These are phyloP conservation scores for Enteromius fasciolatus DNA, from an alignment of 2,797 vertebrate species.

Conservation along the genomic window DNA sequence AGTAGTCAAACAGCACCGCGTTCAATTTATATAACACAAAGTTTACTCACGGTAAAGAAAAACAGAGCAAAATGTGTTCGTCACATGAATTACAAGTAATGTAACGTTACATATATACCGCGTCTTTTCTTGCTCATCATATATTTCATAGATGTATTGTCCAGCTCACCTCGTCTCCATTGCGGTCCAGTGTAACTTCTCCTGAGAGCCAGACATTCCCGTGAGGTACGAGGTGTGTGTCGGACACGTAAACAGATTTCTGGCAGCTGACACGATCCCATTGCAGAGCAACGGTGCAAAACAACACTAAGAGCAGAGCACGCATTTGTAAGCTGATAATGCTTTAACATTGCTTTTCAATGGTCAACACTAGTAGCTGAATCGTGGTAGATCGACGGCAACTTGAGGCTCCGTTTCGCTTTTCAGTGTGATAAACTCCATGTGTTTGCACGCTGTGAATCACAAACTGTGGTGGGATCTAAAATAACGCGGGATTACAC, in stretches of 20 bases:
- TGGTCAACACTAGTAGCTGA: neutral
- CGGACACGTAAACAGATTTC: neutral
- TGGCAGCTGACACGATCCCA: constrained; percentile 37
- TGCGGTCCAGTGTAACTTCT: constrained; percentile 42
- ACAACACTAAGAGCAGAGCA: constrained; percentile 37
- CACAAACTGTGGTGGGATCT: neutral
- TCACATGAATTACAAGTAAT: neutral
- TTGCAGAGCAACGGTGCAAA: constrained; percentile 40
- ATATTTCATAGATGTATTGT: neutral
- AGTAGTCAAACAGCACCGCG: neutral
- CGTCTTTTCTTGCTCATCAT: neutral
- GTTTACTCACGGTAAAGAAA: neutral
- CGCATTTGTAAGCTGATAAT: constrained; percentile 39
- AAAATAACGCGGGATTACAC: neutral
- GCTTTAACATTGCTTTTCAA: constrained; percentile 26
- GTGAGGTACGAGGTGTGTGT: neutral
- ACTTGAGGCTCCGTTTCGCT: neutral
- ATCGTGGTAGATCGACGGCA: neutral
- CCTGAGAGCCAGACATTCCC: neutral
- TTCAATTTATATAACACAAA: neutral
- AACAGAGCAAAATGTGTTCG: too few relatives aligned
- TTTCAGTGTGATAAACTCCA: neutral
- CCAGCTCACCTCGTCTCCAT: constrained; percentile 67
- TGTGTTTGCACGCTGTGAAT: neutral
- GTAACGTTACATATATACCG: neutral